Percentiles rank a stretch among this genome's conserved stretches.
These are phyloP conservation scores for Psittacula derbiana DNA, from an alignment of 2,797 vertebrate species.

Conservation along the genomic window DNA sequence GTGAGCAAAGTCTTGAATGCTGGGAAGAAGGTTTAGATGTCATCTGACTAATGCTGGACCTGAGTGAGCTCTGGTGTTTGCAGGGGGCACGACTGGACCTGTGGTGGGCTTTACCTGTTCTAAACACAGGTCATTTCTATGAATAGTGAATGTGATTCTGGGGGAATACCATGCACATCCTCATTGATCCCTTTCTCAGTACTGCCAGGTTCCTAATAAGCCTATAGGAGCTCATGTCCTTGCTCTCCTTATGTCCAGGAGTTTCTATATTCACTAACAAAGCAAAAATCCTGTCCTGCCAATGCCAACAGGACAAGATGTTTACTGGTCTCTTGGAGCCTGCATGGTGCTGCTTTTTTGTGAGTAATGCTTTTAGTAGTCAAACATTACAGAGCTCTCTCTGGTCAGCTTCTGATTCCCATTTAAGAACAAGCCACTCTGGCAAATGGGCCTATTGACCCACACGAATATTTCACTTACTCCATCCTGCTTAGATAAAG, in stretches of 20 bases:
- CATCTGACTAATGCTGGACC: too few relatives aligned
- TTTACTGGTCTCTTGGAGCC: background rate
- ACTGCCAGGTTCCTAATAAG: rapidly evolving
- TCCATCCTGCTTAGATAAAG: background rate
- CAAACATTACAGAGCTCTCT: background rate
- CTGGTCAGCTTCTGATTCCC: background rate
- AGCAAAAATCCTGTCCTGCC: background rate
- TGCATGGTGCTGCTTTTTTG: background rate
- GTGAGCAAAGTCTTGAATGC: rapidly evolving
- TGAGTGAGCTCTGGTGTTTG: background rate
- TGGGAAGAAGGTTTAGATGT: background rate
- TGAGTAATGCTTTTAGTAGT: slow-evolving; percentile 20
- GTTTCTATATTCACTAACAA: rapidly evolving
- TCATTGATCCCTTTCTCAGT: background rate
- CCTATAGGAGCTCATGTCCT: background rate
- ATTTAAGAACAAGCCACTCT: slow-evolving; percentile 18
- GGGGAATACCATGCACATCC: background rate
- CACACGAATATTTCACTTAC: background rate
- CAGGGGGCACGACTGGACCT: background rate
- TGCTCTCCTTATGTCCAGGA: background rate
- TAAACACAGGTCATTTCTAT: background rate
- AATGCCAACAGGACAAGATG: background rate
- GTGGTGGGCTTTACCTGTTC: background rate
- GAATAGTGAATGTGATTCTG: background rate
- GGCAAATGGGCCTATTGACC: slow-evolving; percentile 26